Percentiles rank a stretch among this genome's conserved stretches.
phyloP scores from a whole-genome alignment of 2,113 vertebrate species.

The Aphelocoma coerulescens region DNA sequence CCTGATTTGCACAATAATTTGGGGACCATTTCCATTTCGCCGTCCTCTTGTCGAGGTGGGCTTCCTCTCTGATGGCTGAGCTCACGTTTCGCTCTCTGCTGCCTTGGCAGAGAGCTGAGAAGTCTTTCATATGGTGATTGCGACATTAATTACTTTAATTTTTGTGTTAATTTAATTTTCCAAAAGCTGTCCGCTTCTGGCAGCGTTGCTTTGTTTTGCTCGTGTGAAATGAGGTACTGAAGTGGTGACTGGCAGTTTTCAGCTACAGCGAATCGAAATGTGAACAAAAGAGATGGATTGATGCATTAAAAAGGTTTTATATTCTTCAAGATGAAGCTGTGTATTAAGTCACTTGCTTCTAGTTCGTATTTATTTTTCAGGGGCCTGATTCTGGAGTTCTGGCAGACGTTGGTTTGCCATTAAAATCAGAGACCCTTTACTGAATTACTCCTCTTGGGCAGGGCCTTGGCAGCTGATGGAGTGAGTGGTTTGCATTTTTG shows the following conservation, averaged over 20 bases:
- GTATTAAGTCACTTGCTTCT: neutral
- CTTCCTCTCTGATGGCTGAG: neutral
- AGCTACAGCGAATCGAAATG: neutral
- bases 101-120: neutral
- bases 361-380: neutral
- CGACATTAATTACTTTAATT: neutral
- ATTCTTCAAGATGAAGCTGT: neutral
- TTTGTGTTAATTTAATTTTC: conserved; percentile 43
- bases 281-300: neutral
- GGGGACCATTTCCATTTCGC: conserved; percentile 25
- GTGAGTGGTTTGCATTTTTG: neutral
- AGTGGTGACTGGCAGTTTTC: neutral
- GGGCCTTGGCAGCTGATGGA: neutral
- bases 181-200: neutral
- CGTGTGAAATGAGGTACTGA: neutral
- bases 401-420: neutral
- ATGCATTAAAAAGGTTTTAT: neutral
- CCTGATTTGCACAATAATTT: conserved; percentile 58
- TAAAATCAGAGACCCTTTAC: neutral
- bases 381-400: neutral
- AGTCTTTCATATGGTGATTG: conserved; percentile 31
- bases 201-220: neutral
- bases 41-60: neutral
- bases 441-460: neutral
- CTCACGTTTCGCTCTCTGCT: neutral